Evolutionary conservation across 2,113 vertebrate genomes (phyloP).

Genomic region (Paratilapia polleni): DNA sequence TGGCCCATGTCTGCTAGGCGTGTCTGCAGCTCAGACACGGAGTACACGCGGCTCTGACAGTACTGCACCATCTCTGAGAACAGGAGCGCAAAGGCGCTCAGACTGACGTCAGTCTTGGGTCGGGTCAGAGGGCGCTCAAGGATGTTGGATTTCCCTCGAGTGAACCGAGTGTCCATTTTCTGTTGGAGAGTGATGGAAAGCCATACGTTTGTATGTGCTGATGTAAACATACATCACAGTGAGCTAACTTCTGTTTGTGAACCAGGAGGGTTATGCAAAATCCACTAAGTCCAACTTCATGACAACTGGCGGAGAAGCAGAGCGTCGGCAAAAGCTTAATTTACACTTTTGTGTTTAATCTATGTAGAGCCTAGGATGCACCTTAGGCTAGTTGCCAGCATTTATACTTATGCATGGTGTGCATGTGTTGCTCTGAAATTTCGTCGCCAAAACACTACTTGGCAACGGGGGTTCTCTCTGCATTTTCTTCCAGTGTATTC

Average conservation of each 20-base stretch:
- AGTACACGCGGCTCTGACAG: constrained; percentile 94
- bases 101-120: constrained; percentile 88
- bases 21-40: constrained; percentile 91
- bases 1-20: constrained; percentile 89
- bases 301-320: too few species aligned
- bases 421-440: too few species aligned
- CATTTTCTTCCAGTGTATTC: too few species aligned
- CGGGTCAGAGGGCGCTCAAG: constrained; percentile 88
- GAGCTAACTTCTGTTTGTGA: neutral
- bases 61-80: constrained; percentile 97
- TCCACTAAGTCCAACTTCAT: neutral
- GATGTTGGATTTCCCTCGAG: constrained; percentile 89
- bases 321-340: too few species aligned
- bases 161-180: constrained; percentile 91
- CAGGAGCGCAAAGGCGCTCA: constrained; percentile 90
- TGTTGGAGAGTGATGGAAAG: neutral
- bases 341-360: too few species aligned
- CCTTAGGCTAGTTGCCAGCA: too few species aligned
- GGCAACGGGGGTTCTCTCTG: too few species aligned
- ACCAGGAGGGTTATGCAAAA: neutral
- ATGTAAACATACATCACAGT: neutral
- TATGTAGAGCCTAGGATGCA: too few species aligned
- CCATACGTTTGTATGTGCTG: neutral
- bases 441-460: too few species aligned
- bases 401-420: too few species aligned